Evolutionary conservation across 2,797 vertebrate genomes (phyloP).

Genomic region (Hyperoplus lanceolatus): DNA sequence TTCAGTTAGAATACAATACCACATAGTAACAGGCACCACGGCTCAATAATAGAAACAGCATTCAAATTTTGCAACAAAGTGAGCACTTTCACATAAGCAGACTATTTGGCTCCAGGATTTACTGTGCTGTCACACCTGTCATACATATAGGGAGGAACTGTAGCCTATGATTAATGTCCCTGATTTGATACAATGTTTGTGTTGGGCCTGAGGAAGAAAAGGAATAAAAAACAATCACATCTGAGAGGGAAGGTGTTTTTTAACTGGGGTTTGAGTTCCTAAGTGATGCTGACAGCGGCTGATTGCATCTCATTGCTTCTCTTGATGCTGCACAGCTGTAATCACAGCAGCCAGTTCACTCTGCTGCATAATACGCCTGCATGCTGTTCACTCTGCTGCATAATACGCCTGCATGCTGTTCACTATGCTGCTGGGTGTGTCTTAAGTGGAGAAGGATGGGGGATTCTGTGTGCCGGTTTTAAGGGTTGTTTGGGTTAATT

Average conservation of each 20-base stretch:
- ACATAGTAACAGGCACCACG: neutral
- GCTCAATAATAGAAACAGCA: constrained; percentile 29
- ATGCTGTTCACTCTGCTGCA: neutral
- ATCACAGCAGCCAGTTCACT: constrained; percentile 21
- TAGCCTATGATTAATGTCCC: constrained; percentile 29
- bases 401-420: neutral
- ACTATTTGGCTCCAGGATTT: constrained; percentile 54
- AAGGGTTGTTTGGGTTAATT: neutral
- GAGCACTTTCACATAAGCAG: constrained; percentile 46
- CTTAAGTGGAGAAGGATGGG: neutral
- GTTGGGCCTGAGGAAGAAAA: no score
- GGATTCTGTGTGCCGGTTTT: neutral
- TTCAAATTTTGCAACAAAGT: constrained; percentile 40
- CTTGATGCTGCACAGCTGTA: constrained; percentile 25
- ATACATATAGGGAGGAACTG: constrained; percentile 46
- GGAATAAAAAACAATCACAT: constrained; percentile 12
- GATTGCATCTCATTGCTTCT: constrained; percentile 32
- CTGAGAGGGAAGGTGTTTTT: neutral
- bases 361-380: constrained; percentile 1
- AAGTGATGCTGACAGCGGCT: constrained; percentile 29
- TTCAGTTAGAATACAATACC: no score
- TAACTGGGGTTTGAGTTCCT: constrained; percentile 9
- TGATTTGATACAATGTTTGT: neutral
- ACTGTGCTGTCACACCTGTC: constrained; percentile 42
- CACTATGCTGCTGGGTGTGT: constrained; percentile 3